Conservation (phyloP, 2,113 vertebrate species). For the Malurus melanocephalus region DNA sequence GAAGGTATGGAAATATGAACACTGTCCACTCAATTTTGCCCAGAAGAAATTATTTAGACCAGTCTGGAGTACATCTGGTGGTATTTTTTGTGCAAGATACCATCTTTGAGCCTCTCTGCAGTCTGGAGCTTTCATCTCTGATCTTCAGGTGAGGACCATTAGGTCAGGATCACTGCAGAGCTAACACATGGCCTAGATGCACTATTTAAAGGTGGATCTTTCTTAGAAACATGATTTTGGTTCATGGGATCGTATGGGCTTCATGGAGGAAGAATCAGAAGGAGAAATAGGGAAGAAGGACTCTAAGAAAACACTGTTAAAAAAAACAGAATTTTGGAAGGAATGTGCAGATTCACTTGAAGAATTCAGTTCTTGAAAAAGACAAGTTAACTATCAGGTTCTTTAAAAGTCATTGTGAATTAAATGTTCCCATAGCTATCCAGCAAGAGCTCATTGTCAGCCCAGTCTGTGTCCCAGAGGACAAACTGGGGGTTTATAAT, state of each 20-base stretch:
- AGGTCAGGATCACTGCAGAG: background rate
- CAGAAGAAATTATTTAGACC: background rate
- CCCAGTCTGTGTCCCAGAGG: background rate
- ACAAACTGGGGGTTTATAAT: background rate
- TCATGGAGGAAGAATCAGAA: background rate
- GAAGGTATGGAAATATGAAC: background rate
- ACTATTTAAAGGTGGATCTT: background rate
- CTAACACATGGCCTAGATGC: background rate
- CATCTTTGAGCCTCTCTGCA: background rate
- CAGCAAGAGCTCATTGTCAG: background rate
- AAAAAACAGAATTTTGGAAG: background rate
- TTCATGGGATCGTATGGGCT: background rate
- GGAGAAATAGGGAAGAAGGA: background rate
- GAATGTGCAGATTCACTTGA: background rate
- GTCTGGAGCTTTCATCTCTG: background rate
- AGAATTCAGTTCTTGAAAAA: background rate
- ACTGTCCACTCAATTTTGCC: background rate
- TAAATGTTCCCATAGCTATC: background rate
- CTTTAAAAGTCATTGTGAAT: background rate
- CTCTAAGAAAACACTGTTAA: background rate
- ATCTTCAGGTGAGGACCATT: background rate
- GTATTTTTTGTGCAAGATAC: background rate
- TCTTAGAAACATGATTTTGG: background rate
- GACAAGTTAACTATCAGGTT: background rate
- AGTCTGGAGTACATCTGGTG: background rate